A percentile compares a stretch with the other conserved stretches of the same genome.
These are phyloP conservation scores for Sturnus vulgaris DNA, from an alignment of 2,113 vertebrate genomes.

Conservation along the genomic window DNA sequence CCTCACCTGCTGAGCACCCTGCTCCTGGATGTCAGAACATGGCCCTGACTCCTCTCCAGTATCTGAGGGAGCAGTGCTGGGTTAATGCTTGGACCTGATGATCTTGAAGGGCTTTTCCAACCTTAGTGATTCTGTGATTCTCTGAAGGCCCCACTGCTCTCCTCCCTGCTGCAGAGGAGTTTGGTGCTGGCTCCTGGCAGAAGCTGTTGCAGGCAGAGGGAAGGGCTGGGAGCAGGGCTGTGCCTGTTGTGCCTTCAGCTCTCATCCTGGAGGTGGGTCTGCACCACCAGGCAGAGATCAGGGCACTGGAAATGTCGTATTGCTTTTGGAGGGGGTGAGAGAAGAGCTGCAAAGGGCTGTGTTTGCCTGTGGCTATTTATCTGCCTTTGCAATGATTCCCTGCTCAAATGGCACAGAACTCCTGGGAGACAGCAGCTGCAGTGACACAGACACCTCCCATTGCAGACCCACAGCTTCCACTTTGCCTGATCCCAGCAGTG, in stretches of 20 bases:
- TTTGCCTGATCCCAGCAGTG: not conserved
- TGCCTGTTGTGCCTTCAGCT: not conserved
- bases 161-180: not conserved
- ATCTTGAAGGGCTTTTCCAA: not conserved
- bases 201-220: not conserved
- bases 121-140: not conserved
- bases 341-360: not conserved
- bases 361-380: not conserved
- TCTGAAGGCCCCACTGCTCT: not conserved
- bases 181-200: not conserved
- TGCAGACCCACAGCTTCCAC: not conserved
- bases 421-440: not conserved
- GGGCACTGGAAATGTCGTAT: not conserved
- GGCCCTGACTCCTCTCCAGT: not conserved
- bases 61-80: not conserved
- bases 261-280: not conserved
- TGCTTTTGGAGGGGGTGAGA: not conserved
- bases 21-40: not conserved
- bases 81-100: not conserved
- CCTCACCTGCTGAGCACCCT: not conserved
- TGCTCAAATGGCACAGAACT: not conserved
- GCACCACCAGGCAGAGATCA: not conserved
- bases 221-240: not conserved
- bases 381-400: not conserved
- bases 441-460: accelerated